Evolutionary conservation across 2,888 invertebrate genomes (phyloP), one percentile per base, ranked within the genome.

Genomic region (Hyppa rectilinea): DNA sequence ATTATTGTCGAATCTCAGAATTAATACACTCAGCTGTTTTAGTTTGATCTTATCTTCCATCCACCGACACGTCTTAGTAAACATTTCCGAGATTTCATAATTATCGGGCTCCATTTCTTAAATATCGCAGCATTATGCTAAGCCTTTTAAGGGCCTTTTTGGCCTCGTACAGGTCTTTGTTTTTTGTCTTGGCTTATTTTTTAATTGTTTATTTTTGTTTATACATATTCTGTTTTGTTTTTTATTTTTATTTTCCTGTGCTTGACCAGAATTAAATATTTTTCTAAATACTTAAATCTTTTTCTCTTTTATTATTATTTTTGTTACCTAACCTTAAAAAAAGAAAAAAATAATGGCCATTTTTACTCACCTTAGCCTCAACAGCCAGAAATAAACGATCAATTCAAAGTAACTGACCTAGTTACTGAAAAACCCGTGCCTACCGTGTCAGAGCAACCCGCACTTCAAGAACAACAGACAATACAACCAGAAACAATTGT

Each of bases 351-450:
- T 55, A 50, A 75, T n/a, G n/a, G n/a, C n/a, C n/a, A n/a, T 38
- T 20, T 20, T 10, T 12, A 10, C 9, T n/a, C 4, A 56, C 20
- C 17, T 14, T 83, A 94, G 93, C 88, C 90, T 0, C 92, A 92
- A 81, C 82, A 86, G 53, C 88, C 92, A 55, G 92, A 93, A 87
- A 90, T 89, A 71, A 92, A 89, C 45, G 91, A 92, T 52, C 90
- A 92, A 80, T 89, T 87, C 45, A 85, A 86, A 70, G 50, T 70
- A 63, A 69, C 68, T 2, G 82, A 88, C 12, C 49, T 36, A 75
- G 52, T 85, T 49, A 85, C 77, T 26, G 69, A 76, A 29, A 74
- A 59, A 47, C 14, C 63, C 38, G 59, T 31, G 4, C 12, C 40
- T 2, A 12, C 5, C 7, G 12, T 45, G 9, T 20, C 31, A 53